Evolutionary conservation across 2,888 invertebrate genomes (phyloP).

Genomic region (Digitonthophagus gazella): DNA sequence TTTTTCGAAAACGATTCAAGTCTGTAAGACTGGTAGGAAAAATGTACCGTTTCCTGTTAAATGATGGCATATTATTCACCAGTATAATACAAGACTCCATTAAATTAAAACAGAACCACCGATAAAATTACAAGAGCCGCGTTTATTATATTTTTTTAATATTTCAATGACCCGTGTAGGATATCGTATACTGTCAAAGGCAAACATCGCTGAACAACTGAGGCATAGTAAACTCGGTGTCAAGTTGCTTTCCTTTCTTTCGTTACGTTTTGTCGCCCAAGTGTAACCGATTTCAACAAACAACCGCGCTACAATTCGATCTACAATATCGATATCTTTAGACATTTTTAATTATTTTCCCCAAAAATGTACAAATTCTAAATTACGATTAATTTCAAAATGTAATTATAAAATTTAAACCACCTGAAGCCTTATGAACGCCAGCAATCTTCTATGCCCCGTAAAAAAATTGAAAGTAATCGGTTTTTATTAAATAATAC

Average conservation of each 20-base stretch:
- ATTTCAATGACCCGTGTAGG: conserved; percentile 12
- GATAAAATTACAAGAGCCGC: conserved; percentile 22
- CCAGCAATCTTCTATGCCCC: neutral
- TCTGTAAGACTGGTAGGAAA: conserved; percentile 48
- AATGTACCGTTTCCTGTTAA: conserved; percentile 45
- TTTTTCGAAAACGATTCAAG: conserved; percentile 47
- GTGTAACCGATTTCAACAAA: conserved; percentile 43
- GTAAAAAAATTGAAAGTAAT: neutral
- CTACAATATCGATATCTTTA: neutral
- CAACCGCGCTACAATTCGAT: neutral
- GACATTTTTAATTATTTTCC: conserved; percentile 1
- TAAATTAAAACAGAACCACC: conserved; percentile 20
- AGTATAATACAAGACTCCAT: conserved; percentile 5
- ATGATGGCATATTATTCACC: conserved; percentile 27
- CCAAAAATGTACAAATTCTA: neutral
- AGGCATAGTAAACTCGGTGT: neutral
- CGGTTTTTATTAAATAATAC: neutral
- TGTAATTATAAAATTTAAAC: neutral
- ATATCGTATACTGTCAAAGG: conserved; percentile 20
- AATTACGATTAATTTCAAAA: neutral
- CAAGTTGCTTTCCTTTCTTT: conserved; percentile 43
- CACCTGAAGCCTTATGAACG: neutral
- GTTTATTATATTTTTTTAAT: neutral
- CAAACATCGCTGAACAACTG: conserved; percentile 4
- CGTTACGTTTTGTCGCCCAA: conserved; percentile 50